Conservation (phyloP, 2,888 invertebrate species). For the Lithophane semibrunnea region DNA sequence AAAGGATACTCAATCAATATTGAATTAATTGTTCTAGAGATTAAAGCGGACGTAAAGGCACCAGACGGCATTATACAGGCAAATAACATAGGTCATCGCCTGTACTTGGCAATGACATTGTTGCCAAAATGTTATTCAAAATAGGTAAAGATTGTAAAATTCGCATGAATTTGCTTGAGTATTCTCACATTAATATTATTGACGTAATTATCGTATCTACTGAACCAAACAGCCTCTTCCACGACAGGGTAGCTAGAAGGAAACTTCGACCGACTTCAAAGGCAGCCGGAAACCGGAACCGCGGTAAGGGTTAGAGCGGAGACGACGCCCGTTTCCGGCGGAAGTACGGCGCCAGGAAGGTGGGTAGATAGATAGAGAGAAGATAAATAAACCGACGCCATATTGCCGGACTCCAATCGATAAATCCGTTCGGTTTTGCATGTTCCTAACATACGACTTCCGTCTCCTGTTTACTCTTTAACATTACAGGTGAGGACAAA, state of each 20-base stretch:
- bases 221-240: conserved; percentile 77
- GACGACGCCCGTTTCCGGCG: conserved; percentile 89
- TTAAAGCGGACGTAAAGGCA: conserved; percentile 7
- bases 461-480: conserved; percentile 87
- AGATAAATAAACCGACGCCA: conserved; percentile 88
- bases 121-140: conserved; percentile 43
- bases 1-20: not conserved
- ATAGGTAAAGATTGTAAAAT: conserved; percentile 16
- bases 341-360: conserved; percentile 89
- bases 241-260: conserved; percentile 77
- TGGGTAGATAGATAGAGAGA: conserved; percentile 81
- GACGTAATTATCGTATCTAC: conserved; percentile 68
- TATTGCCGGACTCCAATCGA: conserved; percentile 88
- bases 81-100: conserved; percentile 48
- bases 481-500: conserved; percentile 34
- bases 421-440: conserved; percentile 89
- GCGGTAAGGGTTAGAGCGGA: conserved; percentile 89
- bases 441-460: conserved; percentile 85
- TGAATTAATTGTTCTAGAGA: conserved; percentile 15
- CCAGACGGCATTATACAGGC: conserved; percentile 21
- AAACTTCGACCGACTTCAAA: conserved; percentile 85
- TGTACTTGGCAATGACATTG: conserved; percentile 56
- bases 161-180: conserved; percentile 12
- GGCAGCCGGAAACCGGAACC: conserved; percentile 89
- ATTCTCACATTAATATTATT: conserved; percentile 43